Conservation (phyloP, 2,113 vertebrate genomes). For the Atherinomorus stipes region DNA sequence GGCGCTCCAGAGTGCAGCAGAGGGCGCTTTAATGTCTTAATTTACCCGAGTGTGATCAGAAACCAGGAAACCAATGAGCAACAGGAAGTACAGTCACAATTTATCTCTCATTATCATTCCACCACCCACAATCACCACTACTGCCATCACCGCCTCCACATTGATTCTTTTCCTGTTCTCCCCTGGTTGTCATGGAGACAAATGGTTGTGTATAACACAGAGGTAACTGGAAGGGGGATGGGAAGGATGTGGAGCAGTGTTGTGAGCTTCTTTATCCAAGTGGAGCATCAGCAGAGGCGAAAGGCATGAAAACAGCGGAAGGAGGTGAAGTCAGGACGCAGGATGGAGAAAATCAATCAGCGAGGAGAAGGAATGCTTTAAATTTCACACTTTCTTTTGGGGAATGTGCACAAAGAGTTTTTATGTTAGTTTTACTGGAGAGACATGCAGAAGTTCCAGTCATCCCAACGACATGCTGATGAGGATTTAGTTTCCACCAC, state of each 20-base stretch:
- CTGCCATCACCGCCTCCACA: conserved; percentile 57
- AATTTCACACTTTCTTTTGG: too few relatives aligned
- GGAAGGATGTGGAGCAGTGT: conserved; percentile 14
- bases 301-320: background rate
- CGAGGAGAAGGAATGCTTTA: too few relatives aligned
- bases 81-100: conserved; percentile 16
- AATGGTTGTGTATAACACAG: conserved; percentile 58
- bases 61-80: conserved; percentile 32
- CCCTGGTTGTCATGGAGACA: conserved; percentile 67
- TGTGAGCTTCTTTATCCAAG: conserved; percentile 15
- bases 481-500: too few relatives aligned
- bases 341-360: background rate
- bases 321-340: background rate
- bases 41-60: background rate
- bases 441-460: too few relatives aligned
- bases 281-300: conserved; percentile 23
- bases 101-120: conserved; percentile 52
- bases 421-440: too few relatives aligned
- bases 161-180: conserved; percentile 40
- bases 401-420: too few relatives aligned
- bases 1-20: background rate
- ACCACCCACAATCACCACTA: conserved; percentile 54
- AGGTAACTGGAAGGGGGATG: conserved; percentile 18
- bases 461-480: too few relatives aligned
- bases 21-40: background rate